Percentiles rank a stretch among this genome's conserved stretches.
Evolutionary conservation across 2,888 invertebrate genomes (phyloP).

Genomic region (Agrotis exclamationis): DNA sequence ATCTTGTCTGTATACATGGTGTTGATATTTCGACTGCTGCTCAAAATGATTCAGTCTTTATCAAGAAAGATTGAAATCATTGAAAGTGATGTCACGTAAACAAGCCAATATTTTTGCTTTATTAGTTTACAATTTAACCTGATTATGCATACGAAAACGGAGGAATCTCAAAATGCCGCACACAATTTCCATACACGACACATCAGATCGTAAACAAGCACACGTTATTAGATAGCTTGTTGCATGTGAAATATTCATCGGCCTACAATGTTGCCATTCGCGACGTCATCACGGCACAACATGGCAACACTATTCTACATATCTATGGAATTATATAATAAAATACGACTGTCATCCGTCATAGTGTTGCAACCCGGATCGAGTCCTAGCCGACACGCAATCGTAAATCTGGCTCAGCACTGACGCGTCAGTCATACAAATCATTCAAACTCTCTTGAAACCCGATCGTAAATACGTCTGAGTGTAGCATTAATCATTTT

Average conservation of each 20-base stretch:
- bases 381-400: slow-evolving; percentile 80
- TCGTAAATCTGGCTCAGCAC: slow-evolving; percentile 84
- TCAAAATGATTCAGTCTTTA: background rate
- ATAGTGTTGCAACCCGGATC: slow-evolving; percentile 73
- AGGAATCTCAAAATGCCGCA: slow-evolving; percentile 43
- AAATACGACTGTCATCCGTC: slow-evolving; percentile 80
- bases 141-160: slow-evolving; percentile 43
- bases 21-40: background rate
- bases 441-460: slow-evolving; percentile 86
- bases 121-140: slow-evolving; percentile 43
- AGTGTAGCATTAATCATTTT: slow-evolving; percentile 86
- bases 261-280: slow-evolving; percentile 56
- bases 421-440: slow-evolving; percentile 85
- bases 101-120: slow-evolving; percentile 19
- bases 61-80: background rate
- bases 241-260: slow-evolving; percentile 56
- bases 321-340: slow-evolving; percentile 78
- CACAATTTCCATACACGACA: slow-evolving; percentile 51
- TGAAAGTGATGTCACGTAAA: slow-evolving; percentile 32
- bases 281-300: slow-evolving; percentile 45
- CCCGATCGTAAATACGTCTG: slow-evolving; percentile 85
- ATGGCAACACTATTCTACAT: slow-evolving; percentile 72
- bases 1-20: background rate
- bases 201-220: slow-evolving; percentile 53
- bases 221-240: slow-evolving; percentile 50